Evolutionary conservation across 2,888 invertebrate genomes (phyloP).

Genomic region (Ennomos quercinarius): DNA sequence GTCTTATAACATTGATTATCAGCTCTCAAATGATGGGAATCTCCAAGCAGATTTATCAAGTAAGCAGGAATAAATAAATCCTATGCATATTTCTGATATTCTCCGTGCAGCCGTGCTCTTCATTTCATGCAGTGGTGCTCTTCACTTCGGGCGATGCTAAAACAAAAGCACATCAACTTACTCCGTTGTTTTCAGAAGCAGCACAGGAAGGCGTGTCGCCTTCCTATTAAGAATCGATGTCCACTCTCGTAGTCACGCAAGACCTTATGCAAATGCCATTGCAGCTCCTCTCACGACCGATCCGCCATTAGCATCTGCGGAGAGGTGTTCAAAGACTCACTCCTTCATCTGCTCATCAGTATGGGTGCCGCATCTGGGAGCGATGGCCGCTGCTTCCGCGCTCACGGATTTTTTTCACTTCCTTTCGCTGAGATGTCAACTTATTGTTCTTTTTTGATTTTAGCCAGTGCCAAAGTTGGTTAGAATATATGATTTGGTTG

Average conservation of each 20-base stretch:
- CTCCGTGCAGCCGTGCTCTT: too few relatives aligned
- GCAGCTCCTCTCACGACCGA: conserved; percentile 52
- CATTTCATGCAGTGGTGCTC: too few relatives aligned
- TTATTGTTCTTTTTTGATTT: conserved; percentile 37
- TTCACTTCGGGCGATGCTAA: too few relatives aligned
- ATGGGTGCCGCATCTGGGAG: conserved; percentile 63
- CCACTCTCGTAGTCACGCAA: conserved; percentile 48
- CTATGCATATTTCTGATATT: too few relatives aligned
- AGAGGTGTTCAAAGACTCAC: conserved; percentile 34
- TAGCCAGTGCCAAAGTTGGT: conserved; percentile 29
- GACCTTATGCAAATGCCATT: conserved; percentile 36
- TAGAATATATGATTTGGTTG: conserved; percentile 18
- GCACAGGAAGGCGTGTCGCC: conserved; percentile 8
- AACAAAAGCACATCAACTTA: too few relatives aligned
- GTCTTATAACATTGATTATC: too few relatives aligned
- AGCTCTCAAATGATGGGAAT: too few relatives aligned
- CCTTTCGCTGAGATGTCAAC: conserved; percentile 54
- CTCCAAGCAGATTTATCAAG: too few relatives aligned
- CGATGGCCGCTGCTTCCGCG: conserved; percentile 76
- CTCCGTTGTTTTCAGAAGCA: too few relatives aligned
- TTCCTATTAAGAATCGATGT: conserved; percentile 23
- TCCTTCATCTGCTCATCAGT: conserved; percentile 48
- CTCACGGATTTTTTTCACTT: conserved; percentile 64
- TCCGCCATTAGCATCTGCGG: conserved; percentile 57
- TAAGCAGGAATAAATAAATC: too few relatives aligned